Percentiles rank a stretch among this genome's conserved stretches.
Evolutionary conservation across 2,797 vertebrate genomes (phyloP).

Genomic region (Micromesistius poutassou): DNA sequence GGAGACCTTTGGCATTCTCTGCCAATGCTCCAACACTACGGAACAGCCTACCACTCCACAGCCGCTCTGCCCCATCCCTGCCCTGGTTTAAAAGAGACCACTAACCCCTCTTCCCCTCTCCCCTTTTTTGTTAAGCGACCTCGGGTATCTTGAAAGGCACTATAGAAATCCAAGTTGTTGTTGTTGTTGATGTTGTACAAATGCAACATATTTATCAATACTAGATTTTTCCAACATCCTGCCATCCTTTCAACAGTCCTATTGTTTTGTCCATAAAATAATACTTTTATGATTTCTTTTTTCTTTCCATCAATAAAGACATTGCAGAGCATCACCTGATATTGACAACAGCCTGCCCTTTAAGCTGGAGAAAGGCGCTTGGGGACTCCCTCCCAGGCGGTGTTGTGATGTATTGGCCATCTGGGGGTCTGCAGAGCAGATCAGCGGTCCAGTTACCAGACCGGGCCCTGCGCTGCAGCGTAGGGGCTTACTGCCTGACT

Average conservation of each 20-base stretch:
- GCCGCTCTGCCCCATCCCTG: too few species aligned
- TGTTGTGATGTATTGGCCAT: conserved; percentile 63
- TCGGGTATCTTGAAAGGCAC: too few species aligned
- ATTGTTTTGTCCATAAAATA: not conserved
- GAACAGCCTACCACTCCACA: too few species aligned
- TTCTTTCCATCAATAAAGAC: not conserved
- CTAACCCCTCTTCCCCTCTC: too few species aligned
- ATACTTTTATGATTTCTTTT: not conserved
- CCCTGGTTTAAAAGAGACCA: too few species aligned
- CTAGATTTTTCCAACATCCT: not conserved
- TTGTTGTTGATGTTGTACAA: not conserved
- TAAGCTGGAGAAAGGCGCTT: conserved; percentile 22
- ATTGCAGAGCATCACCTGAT: not conserved
- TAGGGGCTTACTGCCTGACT: conserved; percentile 28
- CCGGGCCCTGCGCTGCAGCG: conserved; percentile 28
- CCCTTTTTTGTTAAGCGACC: too few species aligned
- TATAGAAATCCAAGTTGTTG: too few species aligned
- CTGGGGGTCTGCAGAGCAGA: conserved; percentile 61
- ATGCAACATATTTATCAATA: not conserved
- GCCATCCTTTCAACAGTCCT: not conserved
- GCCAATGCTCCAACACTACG: too few species aligned
- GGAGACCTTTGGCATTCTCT: too few species aligned
- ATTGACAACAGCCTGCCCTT: conserved; percentile 4
- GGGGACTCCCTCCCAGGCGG: conserved; percentile 23
- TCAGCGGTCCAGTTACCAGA: conserved; percentile 52